Conservation (phyloP, 2,797 vertebrate species). For the Hemibagrus guttatus region DNA sequence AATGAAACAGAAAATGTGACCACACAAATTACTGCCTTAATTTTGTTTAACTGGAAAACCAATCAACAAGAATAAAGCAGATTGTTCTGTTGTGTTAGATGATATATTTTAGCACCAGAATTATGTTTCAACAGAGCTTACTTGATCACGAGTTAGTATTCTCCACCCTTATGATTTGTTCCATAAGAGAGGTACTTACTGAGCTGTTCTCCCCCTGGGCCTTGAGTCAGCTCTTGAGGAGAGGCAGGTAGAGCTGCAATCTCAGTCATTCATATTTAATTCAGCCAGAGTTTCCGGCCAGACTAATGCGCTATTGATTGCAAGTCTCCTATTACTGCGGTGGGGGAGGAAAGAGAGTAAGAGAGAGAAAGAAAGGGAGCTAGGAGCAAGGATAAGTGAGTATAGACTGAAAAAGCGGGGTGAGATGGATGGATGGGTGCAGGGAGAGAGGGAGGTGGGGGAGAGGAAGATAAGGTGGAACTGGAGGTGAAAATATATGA, state of each 20-base stretch:
- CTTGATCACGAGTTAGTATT: conserved; percentile 62
- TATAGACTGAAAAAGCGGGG: conserved; percentile 31
- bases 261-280: conserved; percentile 86
- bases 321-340: conserved; percentile 77
- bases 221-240: conserved; percentile 67
- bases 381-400: conserved; percentile 52
- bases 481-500: conserved; percentile 42
- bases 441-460: neutral
- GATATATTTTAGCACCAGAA: neutral
- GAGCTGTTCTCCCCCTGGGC: conserved; percentile 63
- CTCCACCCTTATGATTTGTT: conserved; percentile 65
- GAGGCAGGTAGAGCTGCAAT: conserved; percentile 80
- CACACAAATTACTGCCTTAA: neutral
- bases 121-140: conserved; percentile 4
- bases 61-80: neutral
- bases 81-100: neutral
- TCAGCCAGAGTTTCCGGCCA: conserved; percentile 78
- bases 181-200: conserved; percentile 63
- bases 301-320: conserved; percentile 85
- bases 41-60: neutral
- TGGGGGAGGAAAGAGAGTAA: conserved; percentile 53
- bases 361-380: conserved; percentile 51
- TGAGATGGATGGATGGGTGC: neutral
- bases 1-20: neutral
- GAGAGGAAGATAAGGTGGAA: conserved; percentile 36